Base-by-base conservation (phyloP, 2,797 vertebrate species). In the Sphaeramia orbicularis region DNA sequence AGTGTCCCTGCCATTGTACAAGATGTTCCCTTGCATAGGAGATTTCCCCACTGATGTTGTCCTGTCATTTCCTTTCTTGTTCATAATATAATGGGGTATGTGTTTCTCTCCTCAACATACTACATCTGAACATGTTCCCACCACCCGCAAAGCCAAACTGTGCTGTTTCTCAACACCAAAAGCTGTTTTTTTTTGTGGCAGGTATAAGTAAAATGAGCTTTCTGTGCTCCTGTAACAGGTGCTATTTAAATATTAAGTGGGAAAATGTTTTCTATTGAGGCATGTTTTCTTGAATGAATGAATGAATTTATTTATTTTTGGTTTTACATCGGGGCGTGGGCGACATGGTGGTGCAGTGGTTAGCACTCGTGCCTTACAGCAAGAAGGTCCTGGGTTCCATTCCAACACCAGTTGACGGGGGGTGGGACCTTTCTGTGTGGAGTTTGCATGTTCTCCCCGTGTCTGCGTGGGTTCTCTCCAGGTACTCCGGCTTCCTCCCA, bases 161-260 rank as follows among this genome's bases (percentile, higher is more conserved):
- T 77, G 80, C 83, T 81, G 78, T 85, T 84, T 83, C 66, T 60
- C 65, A 78, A 70, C 80, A 86, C 85, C 78, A 63, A 70, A 72
- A 83, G 80, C 79, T 71, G 73, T 78, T 85, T 42, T 59, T 67
- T 56, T 41, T n/a, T n/a, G n/a, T n/a, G 52, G 44, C 67, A 69
- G 73, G 78, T 74, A 10, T n/a, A 80, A 73, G 48, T 38, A 42
- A 61, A 66, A 78, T 49, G 37, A 64, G 42, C 13, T 42, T 55
- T 67, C 72, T 74, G 42, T 19, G 15, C 16, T 78, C 32, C 56
- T 56, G 38, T 35, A 58, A 45, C 65, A 80, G 84, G 80, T 86
- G 83, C 84, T 86, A 76, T 74, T 71, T 76, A 56, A 76, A 81
- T 80, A 84, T 85, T 36, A 78, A 58, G 60, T 37, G 60, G 38